These are phyloP conservation scores for Steromphala cineraria DNA, from an alignment of 2,888 invertebrate species.

Conservation along the genomic window DNA sequence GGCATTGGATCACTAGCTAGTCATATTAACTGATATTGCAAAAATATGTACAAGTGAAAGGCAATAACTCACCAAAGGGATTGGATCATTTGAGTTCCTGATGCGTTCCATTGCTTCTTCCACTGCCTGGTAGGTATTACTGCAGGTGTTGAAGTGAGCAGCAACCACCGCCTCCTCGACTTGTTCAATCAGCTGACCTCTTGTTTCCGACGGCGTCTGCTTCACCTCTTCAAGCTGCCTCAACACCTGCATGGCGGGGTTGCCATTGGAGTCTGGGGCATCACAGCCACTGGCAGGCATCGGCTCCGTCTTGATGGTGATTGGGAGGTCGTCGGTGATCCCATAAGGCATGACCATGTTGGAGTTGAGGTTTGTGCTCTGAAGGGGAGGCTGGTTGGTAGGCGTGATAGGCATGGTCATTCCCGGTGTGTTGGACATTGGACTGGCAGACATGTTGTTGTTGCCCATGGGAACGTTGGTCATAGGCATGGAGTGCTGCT, in stretches of 20 bases:
- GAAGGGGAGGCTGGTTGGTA: not conserved
- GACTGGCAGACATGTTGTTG: conserved; percentile 28
- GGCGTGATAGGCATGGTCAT: conserved; percentile 32
- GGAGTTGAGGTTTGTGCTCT: conserved; percentile 22
- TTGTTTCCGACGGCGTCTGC: conserved; percentile 51
- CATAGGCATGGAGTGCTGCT: not conserved
- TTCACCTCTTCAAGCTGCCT: conserved; percentile 57
- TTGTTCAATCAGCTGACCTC: conserved; percentile 58
- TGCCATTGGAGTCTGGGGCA: conserved; percentile 10
- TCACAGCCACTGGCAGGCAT: not conserved
- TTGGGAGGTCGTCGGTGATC: not conserved
- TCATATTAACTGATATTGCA: no score
- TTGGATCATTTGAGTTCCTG: conserved; percentile 39
- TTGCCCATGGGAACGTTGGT: conserved; percentile 29
- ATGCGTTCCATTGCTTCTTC: conserved; percentile 58
- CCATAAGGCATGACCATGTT: not conserved
- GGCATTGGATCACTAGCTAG: conserved; percentile 38
- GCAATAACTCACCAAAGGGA: conserved; percentile 44
- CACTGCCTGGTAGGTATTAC: conserved; percentile 91
- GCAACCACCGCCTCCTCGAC: conserved; percentile 90
- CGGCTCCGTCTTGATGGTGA: conserved; percentile 26
- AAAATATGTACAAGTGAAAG: no score
- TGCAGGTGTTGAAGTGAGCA: conserved; percentile 97
- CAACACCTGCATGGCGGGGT: conserved; percentile 40
- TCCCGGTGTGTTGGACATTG: conserved; percentile 33